Evolutionary conservation across 2,113 vertebrate genomes (phyloP).

Genomic region (Buteo buteo): DNA sequence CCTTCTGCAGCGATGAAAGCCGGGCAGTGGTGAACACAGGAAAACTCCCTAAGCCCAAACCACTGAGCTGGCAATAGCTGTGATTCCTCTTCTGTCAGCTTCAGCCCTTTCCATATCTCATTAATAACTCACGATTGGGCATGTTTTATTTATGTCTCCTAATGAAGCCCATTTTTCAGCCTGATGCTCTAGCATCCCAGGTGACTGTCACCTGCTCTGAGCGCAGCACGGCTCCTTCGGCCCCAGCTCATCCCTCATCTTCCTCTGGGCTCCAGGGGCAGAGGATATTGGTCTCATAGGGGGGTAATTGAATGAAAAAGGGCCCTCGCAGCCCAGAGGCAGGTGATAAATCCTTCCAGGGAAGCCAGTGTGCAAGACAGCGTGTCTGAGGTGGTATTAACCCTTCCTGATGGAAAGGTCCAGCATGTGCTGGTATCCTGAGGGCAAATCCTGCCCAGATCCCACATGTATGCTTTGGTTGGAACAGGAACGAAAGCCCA

Average conservation of each 20-base stretch:
- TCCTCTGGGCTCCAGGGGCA: not conserved
- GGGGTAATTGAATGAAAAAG: not conserved
- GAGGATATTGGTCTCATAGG: not conserved
- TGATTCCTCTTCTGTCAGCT: not conserved
- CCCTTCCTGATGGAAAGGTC: not conserved
- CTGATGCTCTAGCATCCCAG: not conserved
- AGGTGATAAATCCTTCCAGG: not conserved
- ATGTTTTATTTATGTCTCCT: constrained; percentile 44
- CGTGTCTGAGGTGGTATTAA: not conserved
- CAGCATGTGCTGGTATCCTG: not conserved
- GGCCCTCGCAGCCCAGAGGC: not conserved
- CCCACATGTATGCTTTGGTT: not conserved
- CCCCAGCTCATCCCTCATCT: not conserved
- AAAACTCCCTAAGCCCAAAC: not conserved
- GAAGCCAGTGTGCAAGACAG: not conserved
- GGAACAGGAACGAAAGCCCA: not conserved
- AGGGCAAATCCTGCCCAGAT: not conserved
- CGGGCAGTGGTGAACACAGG: not conserved
- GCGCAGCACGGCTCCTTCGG: not conserved
- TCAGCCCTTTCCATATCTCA: not conserved
- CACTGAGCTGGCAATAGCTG: not conserved
- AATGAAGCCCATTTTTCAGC: constrained; percentile 27
- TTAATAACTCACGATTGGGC: not conserved
- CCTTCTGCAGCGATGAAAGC: not conserved
- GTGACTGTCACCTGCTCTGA: not conserved